phyloP scores from a whole-genome alignment of 2,797 vertebrate species.

The Hydrolagus colliei region DNA sequence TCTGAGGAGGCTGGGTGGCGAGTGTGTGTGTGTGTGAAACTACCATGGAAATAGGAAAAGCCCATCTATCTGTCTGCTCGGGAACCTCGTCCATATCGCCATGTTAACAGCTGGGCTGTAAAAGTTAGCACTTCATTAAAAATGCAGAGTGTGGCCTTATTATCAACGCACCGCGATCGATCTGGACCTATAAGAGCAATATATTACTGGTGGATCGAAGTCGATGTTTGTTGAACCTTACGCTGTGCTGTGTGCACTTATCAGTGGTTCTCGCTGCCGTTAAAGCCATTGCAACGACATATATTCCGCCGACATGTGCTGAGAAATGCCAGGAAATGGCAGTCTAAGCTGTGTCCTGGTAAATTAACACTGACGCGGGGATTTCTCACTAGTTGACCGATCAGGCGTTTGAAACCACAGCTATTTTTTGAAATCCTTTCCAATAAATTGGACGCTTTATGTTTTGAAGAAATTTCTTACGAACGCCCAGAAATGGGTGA shows the following conservation, averaged over 20 bases:
- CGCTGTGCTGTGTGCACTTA: neutral
- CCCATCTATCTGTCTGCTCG: neutral
- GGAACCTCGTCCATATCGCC: neutral
- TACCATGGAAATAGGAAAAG: neutral
- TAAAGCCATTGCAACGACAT: neutral
- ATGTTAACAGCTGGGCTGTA: neutral
- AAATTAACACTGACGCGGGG: neutral
- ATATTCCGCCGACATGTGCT: neutral
- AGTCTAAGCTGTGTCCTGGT: neutral
- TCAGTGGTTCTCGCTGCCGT: no score
- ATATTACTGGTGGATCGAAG: neutral
- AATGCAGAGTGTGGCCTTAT: neutral
- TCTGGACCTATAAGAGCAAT: neutral
- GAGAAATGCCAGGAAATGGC: neutral
- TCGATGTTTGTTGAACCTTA: neutral
- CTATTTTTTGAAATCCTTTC: neutral
- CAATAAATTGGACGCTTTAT: neutral
- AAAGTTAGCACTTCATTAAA: slow-evolving; percentile 15
- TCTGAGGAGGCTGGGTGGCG: no score
- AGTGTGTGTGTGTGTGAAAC: neutral
- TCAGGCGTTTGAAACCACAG: neutral
- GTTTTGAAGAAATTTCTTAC: neutral
- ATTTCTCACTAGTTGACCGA: neutral
- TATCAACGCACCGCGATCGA: neutral
- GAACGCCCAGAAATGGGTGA: neutral